Conservation (phyloP, 2,888 invertebrate genomes). For the Macrophya annulata region DNA sequence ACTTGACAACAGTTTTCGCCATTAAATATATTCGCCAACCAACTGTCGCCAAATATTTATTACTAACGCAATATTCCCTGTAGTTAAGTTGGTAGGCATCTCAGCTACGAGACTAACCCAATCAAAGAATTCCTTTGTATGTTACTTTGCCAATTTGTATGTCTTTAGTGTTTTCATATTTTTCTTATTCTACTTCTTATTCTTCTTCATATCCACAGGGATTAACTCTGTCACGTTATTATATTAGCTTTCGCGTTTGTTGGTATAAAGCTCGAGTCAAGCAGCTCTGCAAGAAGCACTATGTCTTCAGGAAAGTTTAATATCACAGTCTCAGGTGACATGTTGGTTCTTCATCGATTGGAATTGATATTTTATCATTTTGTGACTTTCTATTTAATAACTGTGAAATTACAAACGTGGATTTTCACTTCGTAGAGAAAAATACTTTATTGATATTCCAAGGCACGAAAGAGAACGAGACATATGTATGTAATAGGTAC, state of each 20-base stretch:
- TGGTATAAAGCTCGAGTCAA: background rate
- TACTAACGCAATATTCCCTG: background rate
- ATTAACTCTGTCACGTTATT: background rate
- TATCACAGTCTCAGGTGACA: constrained; percentile 3
- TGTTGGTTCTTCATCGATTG: background rate
- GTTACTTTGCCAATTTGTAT: background rate
- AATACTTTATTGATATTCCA: constrained; percentile 8
- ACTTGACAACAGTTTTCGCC: constrained; percentile 9
- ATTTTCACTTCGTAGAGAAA: background rate
- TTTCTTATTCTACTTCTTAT: background rate
- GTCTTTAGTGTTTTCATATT: background rate
- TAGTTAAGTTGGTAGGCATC: no score
- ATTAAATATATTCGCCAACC: background rate
- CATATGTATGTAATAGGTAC: background rate
- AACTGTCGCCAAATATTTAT: constrained; percentile 22
- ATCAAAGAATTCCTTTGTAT: background rate
- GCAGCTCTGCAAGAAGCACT: background rate
- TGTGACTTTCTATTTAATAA: background rate
- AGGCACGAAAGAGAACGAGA: background rate
- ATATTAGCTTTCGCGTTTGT: background rate
- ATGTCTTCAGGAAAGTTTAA: constrained; percentile 7
- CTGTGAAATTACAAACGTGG: constrained; percentile 3
- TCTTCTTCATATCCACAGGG: background rate
- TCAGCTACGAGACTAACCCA: background rate
- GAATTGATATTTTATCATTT: background rate